Percentiles rank a stretch among this genome's conserved stretches.
Conservation (phyloP, 2,113 vertebrate genomes). For the Eulemur macaco region DNA sequence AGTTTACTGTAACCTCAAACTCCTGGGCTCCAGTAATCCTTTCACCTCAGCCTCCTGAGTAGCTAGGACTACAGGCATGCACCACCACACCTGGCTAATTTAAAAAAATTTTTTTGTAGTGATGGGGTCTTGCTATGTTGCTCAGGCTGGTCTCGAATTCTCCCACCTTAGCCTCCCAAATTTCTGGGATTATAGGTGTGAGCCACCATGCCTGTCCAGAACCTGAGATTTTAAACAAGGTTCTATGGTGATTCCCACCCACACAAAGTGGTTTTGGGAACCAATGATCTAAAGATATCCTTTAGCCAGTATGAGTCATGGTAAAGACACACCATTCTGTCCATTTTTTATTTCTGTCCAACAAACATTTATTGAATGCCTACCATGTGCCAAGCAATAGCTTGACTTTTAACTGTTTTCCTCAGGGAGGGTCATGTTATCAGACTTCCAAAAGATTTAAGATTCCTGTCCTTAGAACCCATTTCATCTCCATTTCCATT, state of each 20-base stretch:
- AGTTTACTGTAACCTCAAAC: too few species aligned
- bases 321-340: not conserved
- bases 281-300: not conserved
- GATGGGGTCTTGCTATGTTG: too few species aligned
- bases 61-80: not conserved
- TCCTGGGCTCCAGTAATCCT: too few species aligned
- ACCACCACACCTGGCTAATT: too few species aligned
- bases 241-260: not conserved
- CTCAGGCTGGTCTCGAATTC: too few species aligned
- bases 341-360: constrained; percentile 33
- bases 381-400: not conserved
- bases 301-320: not conserved
- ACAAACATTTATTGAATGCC: not conserved
- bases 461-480: constrained; percentile 4
- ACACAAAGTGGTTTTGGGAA: not conserved
- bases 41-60: too few species aligned
- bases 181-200: not conserved
- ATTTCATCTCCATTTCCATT: not conserved
- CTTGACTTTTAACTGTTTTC: not conserved
- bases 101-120: too few species aligned
- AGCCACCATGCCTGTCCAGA: not conserved
- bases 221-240: constrained; percentile 22
- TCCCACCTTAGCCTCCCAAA: too few species aligned
- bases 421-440: not conserved
- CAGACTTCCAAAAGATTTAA: not conserved